phyloP scores from a whole-genome alignment of 2,888 invertebrate genomes.

The Dendrolimus pini region DNA sequence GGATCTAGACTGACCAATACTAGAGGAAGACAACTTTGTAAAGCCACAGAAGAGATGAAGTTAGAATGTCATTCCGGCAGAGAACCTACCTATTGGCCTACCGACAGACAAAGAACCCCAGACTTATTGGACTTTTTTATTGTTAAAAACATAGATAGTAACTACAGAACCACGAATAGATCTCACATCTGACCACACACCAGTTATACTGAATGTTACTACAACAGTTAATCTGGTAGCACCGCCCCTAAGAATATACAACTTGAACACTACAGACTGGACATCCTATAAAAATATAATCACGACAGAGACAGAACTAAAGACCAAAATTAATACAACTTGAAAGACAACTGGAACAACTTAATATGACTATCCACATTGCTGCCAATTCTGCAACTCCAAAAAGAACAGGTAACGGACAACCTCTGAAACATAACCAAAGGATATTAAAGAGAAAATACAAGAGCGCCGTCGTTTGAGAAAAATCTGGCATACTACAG shows the following conservation, averaged over 20 bases:
- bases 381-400: no score
- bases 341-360: no score
- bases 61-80: no score
- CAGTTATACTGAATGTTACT: slow-evolving; percentile 17
- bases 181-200: slow-evolving; percentile 9
- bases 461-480: no score
- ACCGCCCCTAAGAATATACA: slow-evolving; percentile 2
- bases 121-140: slow-evolving; percentile 18
- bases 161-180: slow-evolving; percentile 13
- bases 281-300: slow-evolving; percentile 3
- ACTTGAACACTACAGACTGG: slow-evolving; percentile 3
- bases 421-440: no score
- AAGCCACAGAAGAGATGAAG: no score
- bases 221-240: slow-evolving; percentile 2
- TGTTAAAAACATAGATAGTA: slow-evolving; percentile 7
- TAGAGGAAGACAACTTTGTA: no score
- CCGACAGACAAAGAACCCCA: slow-evolving; percentile 12
- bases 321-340: slow-evolving; percentile 2
- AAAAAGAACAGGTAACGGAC: no score
- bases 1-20: slow-evolving; percentile 4
- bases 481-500: no score
- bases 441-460: no score
- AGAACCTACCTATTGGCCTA: slow-evolving; percentile 14
- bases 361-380: no score
- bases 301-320: background rate